A percentile compares a stretch with the other conserved stretches of the same genome.
These are phyloP conservation scores for Lanius collurio DNA, from an alignment of 2,113 vertebrate species.

Conservation along the genomic window DNA sequence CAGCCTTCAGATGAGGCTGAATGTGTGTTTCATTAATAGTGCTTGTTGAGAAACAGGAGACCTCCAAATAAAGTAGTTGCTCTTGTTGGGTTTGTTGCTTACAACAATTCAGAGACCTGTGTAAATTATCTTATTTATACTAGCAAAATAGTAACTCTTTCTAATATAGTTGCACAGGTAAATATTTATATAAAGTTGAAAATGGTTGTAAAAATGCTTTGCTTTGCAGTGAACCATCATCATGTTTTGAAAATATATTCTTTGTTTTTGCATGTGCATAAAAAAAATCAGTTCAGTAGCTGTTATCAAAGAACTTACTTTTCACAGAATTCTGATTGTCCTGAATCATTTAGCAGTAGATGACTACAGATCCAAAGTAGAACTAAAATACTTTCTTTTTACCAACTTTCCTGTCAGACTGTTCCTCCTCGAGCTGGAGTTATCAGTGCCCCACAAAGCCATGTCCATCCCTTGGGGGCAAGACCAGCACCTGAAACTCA, in stretches of 20 bases:
- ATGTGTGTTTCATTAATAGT: neutral
- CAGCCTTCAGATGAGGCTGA: neutral
- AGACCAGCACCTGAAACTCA: slow-evolving; percentile 75
- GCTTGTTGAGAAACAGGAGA: neutral
- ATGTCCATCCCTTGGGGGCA: slow-evolving; percentile 77
- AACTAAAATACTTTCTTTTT: neutral
- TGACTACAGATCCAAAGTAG: neutral
- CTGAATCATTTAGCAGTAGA: neutral
- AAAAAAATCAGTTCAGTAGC: neutral
- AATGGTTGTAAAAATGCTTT: neutral
- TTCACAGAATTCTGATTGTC: neutral
- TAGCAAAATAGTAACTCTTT: neutral
- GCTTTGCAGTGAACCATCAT: neutral
- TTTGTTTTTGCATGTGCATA: neutral
- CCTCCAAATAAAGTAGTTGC: neutral
- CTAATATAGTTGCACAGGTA: neutral
- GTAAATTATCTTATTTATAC: neutral
- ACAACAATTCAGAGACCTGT: neutral
- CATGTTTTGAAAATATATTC: neutral
- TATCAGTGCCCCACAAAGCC: slow-evolving; percentile 87
- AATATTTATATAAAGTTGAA: neutral
- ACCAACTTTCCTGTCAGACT: slow-evolving; percentile 66
- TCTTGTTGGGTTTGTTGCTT: neutral
- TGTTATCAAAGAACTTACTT: neutral
- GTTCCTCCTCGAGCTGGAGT: slow-evolving; percentile 91